phyloP scores from a whole-genome alignment of 1,140 invertebrate genomes.

The Psix sp. region DNA sequence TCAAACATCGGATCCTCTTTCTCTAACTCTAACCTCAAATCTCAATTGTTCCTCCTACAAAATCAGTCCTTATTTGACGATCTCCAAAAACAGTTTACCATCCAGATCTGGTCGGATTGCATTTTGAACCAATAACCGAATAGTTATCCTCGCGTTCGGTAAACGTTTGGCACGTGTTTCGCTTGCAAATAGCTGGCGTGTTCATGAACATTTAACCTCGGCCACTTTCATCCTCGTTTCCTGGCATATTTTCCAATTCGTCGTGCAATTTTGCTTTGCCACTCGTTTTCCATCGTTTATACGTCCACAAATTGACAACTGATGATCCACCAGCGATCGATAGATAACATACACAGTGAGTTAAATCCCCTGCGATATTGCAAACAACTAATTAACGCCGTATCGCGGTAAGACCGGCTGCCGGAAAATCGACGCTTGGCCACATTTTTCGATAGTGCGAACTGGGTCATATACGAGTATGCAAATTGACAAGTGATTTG shows the following conservation, averaged over 20 bases:
- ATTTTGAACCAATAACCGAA: too few species aligned
- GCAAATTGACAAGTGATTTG: slow-evolving; percentile 50
- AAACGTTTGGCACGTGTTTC: too few species aligned
- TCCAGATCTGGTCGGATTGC: too few species aligned
- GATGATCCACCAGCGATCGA: slow-evolving; percentile 24
- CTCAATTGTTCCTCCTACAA: too few species aligned
- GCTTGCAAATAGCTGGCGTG: too few species aligned
- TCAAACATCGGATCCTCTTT: too few species aligned
- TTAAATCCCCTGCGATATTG: slow-evolving; percentile 47
- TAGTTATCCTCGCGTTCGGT: too few species aligned
- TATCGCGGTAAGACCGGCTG: slow-evolving; percentile 22
- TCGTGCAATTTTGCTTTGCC: slow-evolving; percentile 15
- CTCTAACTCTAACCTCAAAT: too few species aligned
- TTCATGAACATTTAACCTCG: too few species aligned
- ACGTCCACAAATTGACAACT: slow-evolving; percentile 9
- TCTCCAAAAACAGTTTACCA: too few species aligned
- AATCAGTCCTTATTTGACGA: too few species aligned
- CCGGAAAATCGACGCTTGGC: slow-evolving; percentile 32
- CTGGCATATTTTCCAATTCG: slow-evolving; percentile 23
- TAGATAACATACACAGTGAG: slow-evolving; percentile 34
- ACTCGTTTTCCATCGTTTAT: slow-evolving; percentile 11
- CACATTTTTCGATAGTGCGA: slow-evolving; percentile 14
- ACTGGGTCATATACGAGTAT: slow-evolving; percentile 43
- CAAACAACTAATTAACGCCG: slow-evolving; percentile 53
- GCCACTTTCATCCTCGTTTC: too few species aligned